Percentiles rank a stretch among this genome's conserved stretches.
Conservation (phyloP, 1,140 invertebrate genomes). For the Caenorhabditis remanei region DNA sequence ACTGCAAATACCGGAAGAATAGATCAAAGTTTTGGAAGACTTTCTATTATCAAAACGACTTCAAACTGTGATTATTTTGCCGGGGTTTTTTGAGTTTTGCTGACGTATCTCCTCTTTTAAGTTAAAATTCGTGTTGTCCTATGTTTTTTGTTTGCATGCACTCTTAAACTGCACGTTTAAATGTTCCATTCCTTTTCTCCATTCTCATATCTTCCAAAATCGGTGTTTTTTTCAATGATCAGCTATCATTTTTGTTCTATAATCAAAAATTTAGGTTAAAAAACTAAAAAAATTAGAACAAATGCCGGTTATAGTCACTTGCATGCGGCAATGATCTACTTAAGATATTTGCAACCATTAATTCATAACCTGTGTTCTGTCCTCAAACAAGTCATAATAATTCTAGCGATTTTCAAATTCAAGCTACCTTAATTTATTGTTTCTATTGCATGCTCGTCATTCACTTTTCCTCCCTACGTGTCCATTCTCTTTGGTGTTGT, state of each 20-base stretch:
- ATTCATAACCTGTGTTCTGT: background rate
- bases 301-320: conserved; percentile 16
- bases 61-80: conserved; percentile 74
- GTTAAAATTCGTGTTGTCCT: conserved; percentile 16
- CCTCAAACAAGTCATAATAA: conserved; percentile 15
- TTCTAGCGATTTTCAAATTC: conserved; percentile 26
- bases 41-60: conserved; percentile 76
- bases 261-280: background rate
- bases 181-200: background rate
- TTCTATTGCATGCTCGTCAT: conserved; percentile 11
- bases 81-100: conserved; percentile 48
- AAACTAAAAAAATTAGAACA: background rate
- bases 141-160: background rate
- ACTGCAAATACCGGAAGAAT: conserved; percentile 75
- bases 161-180: background rate
- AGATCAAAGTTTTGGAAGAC: conserved; percentile 77
- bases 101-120: background rate
- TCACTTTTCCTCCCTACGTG: conserved; percentile 34
- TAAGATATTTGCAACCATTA: background rate
- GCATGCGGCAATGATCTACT: conserved; percentile 50
- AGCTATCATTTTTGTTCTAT: background rate
- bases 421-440: conserved; percentile 16
- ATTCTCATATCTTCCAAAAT: background rate
- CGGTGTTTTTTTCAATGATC: background rate
- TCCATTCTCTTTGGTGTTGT: conserved; percentile 23